Evolutionary conservation across 2,888 invertebrate species (phyloP), one percentile per base, ranked within the genome.

Genomic region (Zygothrica quintamaculata): DNA sequence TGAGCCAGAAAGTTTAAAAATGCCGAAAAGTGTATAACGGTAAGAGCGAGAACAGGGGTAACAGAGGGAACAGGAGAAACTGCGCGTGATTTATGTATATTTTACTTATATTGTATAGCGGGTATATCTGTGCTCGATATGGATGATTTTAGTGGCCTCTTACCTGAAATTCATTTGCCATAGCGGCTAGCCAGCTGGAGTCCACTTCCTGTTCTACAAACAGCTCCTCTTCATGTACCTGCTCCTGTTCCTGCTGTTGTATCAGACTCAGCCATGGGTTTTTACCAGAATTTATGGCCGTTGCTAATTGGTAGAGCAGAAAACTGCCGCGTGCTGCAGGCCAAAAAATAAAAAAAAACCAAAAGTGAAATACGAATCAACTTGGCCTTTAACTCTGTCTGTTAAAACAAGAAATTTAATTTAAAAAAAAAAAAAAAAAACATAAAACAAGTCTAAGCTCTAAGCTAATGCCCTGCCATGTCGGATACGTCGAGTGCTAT

Each of bases 161-260:
- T 84, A 80, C 80, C 84, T 80, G 80, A 81, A 78, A 80, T 78
- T 80, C 84, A 80, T 74, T 80, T 74, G 78, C 62, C 84, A 81
- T 81, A 65, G 78, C 76, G 65, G 65, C 59, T 67, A 75, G 65
- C 80, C 80, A 80, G 76, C 74, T 74, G 81, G 74, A 66, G 81
- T 84, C 78, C 60, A 68, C 56, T 34, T 42, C 47, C 46, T 58
- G 65, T 29, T 60, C 67, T 43, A 60, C 51, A 40, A 52, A 12
- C 39, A 65, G 16, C 60, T 74, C 60, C 50, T 64, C 57, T 29
- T 64, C 55, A 40, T 15, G 47, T 26, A 57, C 62, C 22, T 29
- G 34, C 18, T 59, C 60, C 18, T n/a, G 12, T 9, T 37, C 56
- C 33, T 25, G 26, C 1, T 56, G 29, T 16, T 40, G 40, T 15